These are phyloP conservation scores for Mastomys natalensis DNA, from an alignment of 2,113 vertebrate species.

Conservation along the genomic window DNA sequence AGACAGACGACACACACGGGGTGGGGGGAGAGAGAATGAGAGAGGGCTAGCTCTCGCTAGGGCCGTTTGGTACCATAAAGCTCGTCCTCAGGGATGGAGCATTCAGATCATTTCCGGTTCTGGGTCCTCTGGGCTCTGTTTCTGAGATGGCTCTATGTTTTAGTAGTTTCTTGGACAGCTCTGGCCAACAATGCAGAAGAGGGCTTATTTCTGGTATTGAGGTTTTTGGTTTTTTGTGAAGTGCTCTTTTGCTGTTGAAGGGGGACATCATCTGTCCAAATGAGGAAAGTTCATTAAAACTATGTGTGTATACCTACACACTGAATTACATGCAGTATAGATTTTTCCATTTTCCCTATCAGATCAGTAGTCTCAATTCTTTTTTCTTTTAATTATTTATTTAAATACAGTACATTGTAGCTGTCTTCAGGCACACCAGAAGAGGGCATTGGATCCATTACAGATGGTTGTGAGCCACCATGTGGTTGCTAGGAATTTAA, in stretches of 20 bases:
- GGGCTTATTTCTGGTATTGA: not conserved
- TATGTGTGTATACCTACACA: not conserved
- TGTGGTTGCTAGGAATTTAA: no score
- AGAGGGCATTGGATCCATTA: no score
- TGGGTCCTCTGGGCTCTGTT: not conserved
- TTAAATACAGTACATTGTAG: no score
- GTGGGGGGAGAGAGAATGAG: not conserved
- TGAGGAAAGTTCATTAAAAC: not conserved
- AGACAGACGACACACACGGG: no score
- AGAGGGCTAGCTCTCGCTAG: not conserved
- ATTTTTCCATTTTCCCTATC: not conserved
- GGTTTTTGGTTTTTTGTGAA: not conserved
- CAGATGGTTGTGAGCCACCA: no score
- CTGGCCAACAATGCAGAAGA: not conserved
- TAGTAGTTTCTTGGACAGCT: not conserved
- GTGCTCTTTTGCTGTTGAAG: not conserved
- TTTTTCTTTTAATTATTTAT: no score
- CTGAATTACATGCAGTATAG: not conserved
- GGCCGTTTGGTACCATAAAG: not conserved
- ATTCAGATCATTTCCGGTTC: not conserved
- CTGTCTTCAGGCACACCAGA: no score
- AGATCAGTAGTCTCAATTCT: not conserved
- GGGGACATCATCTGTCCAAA: no score
- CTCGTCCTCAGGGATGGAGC: not conserved
- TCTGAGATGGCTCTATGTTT: not conserved